Conservation (phyloP, 1,140 invertebrate species). For the Brachionus rubens region DNA sequence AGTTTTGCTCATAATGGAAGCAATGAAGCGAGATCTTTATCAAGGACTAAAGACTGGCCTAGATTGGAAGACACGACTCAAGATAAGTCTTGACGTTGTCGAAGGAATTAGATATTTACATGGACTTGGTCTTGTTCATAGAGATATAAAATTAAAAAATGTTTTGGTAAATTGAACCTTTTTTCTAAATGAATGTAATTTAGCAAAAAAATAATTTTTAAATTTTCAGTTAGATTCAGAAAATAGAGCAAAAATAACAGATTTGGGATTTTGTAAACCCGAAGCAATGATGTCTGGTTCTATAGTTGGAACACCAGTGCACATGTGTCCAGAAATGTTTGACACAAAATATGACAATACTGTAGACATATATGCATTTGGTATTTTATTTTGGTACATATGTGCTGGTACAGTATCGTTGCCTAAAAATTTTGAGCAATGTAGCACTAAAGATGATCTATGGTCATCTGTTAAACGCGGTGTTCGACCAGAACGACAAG, state of each 20-base stretch:
- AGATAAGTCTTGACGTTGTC: slow-evolving; percentile 74
- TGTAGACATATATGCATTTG: slow-evolving; percentile 86
- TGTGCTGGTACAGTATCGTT: slow-evolving; percentile 74
- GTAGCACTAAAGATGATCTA: slow-evolving; percentile 80
- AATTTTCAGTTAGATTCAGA: slow-evolving; percentile 66
- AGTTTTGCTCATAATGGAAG: slow-evolving; percentile 73
- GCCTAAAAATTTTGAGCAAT: slow-evolving; percentile 77
- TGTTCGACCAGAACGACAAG: slow-evolving; percentile 71
- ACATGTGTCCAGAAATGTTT: slow-evolving; percentile 85
- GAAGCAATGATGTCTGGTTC: slow-evolving; percentile 81
- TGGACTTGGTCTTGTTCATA: slow-evolving; percentile 77
- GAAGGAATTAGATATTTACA: slow-evolving; percentile 79
- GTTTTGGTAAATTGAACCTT: slow-evolving; percentile 66
- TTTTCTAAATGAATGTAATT: not conserved
- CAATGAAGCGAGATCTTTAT: slow-evolving; percentile 73
- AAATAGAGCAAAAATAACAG: slow-evolving; percentile 77
- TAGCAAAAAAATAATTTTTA: not conserved
- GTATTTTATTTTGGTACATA: slow-evolving; percentile 83
- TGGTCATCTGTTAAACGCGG: slow-evolving; percentile 76
- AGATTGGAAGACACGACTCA: slow-evolving; percentile 51
- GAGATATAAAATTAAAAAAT: slow-evolving; percentile 86
- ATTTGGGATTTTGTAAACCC: slow-evolving; percentile 85
- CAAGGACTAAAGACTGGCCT: slow-evolving; percentile 68
- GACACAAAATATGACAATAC: slow-evolving; percentile 74
- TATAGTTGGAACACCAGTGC: slow-evolving; percentile 75